Percentiles rank a stretch among this genome's conserved stretches.
Evolutionary conservation across 1,140 invertebrate species (phyloP).

Genomic region (Drosophila equinoxialis): DNA sequence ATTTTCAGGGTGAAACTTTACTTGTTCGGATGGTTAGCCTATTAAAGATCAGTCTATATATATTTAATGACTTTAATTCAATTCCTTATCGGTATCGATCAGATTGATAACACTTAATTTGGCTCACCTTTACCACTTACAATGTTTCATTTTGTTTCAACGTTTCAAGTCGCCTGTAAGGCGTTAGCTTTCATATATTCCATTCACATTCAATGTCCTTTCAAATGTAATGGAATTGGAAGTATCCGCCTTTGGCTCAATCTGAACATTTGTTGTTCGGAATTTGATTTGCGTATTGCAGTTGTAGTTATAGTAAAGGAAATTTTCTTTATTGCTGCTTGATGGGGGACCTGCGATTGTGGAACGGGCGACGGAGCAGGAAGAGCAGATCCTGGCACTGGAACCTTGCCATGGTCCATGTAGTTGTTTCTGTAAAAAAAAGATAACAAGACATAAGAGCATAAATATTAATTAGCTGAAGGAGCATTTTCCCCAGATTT

Average conservation of each 20-base stretch:
- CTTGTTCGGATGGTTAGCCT: no score
- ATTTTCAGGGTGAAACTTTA: no score
- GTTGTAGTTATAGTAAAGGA: neutral
- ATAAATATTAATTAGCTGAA: slow-evolving; percentile 21
- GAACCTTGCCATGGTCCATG: slow-evolving; percentile 1
- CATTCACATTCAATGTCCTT: neutral
- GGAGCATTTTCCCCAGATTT: slow-evolving; percentile 1
- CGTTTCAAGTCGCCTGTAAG: neutral
- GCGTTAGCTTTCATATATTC: neutral
- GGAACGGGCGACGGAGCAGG: neutral
- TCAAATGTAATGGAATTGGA: slow-evolving; percentile 11
- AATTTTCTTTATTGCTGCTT: slow-evolving; percentile 11
- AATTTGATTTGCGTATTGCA: slow-evolving; percentile 10
- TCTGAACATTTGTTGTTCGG: slow-evolving; percentile 11
- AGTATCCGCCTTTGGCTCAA: neutral
- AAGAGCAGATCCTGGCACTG: slow-evolving; percentile 6
- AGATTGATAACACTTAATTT: no score
- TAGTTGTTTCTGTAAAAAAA: slow-evolving; percentile 15
- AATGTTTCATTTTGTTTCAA: slow-evolving; percentile 52
- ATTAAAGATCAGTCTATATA: no score
- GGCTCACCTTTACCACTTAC: slow-evolving; percentile 23
- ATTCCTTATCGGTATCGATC: no score
- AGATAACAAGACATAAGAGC: slow-evolving; percentile 2
- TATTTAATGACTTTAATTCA: no score
- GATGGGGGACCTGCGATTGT: neutral